Conservation (phyloP, 2,113 vertebrate species). For the Hiodon alosoides region DNA sequence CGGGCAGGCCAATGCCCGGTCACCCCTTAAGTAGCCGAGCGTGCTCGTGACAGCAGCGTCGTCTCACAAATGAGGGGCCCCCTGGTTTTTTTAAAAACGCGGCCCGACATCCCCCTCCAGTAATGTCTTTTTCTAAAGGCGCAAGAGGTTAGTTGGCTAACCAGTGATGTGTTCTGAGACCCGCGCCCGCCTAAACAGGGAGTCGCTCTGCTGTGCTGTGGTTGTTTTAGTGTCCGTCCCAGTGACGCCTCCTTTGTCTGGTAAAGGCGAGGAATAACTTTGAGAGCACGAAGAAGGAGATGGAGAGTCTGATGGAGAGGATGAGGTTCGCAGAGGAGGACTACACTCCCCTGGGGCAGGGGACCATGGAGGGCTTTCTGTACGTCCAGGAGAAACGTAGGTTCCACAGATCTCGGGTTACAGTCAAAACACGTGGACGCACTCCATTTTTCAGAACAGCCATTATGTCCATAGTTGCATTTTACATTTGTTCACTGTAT, state of each 20-base stretch:
- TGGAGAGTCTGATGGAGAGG: conserved; percentile 92
- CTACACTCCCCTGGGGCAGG: conserved; percentile 83
- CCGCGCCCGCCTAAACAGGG: not conserved
- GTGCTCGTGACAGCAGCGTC: not conserved
- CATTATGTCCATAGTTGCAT: not conserved
- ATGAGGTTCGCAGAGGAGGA: conserved; percentile 90
- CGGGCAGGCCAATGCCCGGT: not conserved
- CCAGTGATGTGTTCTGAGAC: not conserved
- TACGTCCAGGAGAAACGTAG: conserved; percentile 95
- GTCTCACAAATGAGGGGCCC: not conserved
- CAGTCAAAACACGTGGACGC: not conserved
- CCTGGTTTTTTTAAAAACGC: not conserved
- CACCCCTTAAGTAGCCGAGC: not conserved
- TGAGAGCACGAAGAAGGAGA: conserved; percentile 93
- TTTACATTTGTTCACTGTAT: not conserved
- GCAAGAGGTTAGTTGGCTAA: not conserved
- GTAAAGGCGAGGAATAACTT: conserved; percentile 93
- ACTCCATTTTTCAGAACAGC: not conserved
- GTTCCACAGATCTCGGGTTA: conserved; percentile 39
- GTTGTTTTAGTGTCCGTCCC: not conserved
- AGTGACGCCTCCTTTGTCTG: conserved; percentile 27
- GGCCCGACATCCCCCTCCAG: not conserved
- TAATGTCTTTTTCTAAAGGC: too few relatives aligned
- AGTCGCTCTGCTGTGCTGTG: too few relatives aligned
- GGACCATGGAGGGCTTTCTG: conserved; percentile 94